Evolutionary conservation across 53 echinoderm and acorn worm genomes (phyloP).

Genomic region (Mesocentrotus franciscanus): DNA sequence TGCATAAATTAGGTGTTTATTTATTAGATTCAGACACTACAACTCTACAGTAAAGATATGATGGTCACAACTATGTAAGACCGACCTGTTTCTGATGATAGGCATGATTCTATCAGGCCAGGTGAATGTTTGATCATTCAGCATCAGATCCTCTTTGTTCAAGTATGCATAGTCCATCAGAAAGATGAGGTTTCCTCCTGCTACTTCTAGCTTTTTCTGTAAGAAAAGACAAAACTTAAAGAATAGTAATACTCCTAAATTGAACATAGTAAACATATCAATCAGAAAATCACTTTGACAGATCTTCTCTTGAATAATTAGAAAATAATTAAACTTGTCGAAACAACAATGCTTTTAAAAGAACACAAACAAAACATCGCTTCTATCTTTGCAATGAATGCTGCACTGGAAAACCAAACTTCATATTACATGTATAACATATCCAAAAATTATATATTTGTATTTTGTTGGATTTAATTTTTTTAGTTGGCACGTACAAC

Average conservation of each 20-base stretch:
- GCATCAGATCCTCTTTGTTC: constrained; percentile 85
- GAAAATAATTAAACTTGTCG: not conserved
- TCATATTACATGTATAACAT: too few relatives aligned
- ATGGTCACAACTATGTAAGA: too few relatives aligned
- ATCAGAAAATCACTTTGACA: not conserved
- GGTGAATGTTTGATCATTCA: constrained; percentile 97
- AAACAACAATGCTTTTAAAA: not conserved
- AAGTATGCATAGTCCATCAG: constrained; percentile 97
- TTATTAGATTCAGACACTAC: too few relatives aligned
- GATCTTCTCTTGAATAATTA: not conserved
- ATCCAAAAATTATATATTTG: too few relatives aligned
- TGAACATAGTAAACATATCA: not conserved
- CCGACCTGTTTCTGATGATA: constrained; percentile 90
- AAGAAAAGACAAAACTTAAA: not conserved
- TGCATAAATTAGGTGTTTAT: too few relatives aligned
- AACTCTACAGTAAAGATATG: too few relatives aligned
- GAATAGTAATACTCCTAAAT: not conserved
- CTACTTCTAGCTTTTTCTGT: constrained; percentile 92
- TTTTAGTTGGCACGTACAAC: too few relatives aligned
- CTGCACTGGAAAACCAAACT: too few relatives aligned
- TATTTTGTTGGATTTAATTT: too few relatives aligned
- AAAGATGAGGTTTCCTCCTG: constrained; percentile 92
- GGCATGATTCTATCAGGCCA: constrained; percentile 97
- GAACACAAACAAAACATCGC: not conserved
- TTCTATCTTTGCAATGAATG: too few relatives aligned